A percentile compares a stretch with the other conserved stretches of the same genome.
Evolutionary conservation across 2,797 vertebrate genomes (phyloP).

Genomic region (Pangasius krempfi): DNA sequence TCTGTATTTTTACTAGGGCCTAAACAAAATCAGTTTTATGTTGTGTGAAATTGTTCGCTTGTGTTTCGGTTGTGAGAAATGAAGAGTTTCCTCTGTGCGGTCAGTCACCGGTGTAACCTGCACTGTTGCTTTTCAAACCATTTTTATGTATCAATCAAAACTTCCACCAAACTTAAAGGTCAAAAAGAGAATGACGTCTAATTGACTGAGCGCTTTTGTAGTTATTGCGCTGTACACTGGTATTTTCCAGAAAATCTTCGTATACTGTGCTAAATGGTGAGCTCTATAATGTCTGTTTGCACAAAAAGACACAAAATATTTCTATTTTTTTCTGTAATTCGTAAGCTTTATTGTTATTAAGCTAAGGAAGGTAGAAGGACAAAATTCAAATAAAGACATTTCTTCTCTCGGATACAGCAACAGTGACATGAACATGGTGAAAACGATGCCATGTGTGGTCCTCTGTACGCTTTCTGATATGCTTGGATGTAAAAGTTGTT

Average conservation of each 20-base stretch:
- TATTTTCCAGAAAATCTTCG: conserved; percentile 25
- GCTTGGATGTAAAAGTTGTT: conserved; percentile 23
- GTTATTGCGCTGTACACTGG: conserved; percentile 35
- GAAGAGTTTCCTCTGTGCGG: conserved; percentile 25
- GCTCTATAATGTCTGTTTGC: conserved; percentile 27
- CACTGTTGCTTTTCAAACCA: conserved; percentile 35
- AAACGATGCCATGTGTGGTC: neutral
- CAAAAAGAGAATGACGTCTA: conserved; percentile 18
- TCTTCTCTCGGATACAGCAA: neutral
- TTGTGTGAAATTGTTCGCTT: conserved; percentile 14
- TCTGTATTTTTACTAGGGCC: conserved; percentile 18
- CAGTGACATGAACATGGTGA: neutral
- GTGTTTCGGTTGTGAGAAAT: conserved; percentile 31
- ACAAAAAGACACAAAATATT: neutral
- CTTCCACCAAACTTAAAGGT: neutral
- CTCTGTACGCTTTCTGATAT: neutral
- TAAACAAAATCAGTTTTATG: conserved; percentile 7
- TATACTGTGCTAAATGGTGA: conserved; percentile 17
- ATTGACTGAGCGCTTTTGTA: conserved; percentile 26
- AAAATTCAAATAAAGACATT: too few species aligned
- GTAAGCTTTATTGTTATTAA: neutral
- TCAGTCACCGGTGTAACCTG: conserved; percentile 14
- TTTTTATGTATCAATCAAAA: conserved; percentile 21
- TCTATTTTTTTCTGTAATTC: neutral
- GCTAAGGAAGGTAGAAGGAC: neutral